phyloP scores from a whole-genome alignment of 2,113 vertebrate genomes.

The Dipodomys spectabilis region DNA sequence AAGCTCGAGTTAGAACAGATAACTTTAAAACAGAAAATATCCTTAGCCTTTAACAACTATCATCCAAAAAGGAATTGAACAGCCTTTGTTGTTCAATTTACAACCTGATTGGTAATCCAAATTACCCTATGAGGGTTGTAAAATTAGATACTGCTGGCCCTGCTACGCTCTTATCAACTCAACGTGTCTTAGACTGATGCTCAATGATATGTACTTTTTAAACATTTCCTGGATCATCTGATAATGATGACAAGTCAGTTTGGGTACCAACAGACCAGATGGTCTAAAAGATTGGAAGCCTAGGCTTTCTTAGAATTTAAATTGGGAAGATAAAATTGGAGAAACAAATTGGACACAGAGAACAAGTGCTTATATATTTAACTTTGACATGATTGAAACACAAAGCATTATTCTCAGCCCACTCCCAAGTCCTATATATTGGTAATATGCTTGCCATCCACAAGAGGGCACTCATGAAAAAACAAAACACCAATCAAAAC shows the following conservation, averaged over 20 bases:
- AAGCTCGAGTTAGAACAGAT: background rate
- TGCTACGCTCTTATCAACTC: background rate
- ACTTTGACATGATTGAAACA: background rate
- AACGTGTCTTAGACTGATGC: background rate
- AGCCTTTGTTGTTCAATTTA: background rate
- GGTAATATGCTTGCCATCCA: slow-evolving; percentile 70
- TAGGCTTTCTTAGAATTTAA: background rate
- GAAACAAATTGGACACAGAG: background rate
- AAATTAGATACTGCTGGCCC: background rate
- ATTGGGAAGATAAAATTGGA: slow-evolving; percentile 28
- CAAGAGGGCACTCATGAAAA: slow-evolving; percentile 75
- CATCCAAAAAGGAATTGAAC: background rate
- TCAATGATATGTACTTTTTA: background rate
- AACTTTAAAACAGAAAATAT: background rate
- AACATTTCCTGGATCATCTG: background rate
- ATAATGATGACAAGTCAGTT: background rate
- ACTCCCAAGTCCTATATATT: slow-evolving; percentile 2
- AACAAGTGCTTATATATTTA: background rate
- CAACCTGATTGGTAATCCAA: slow-evolving; percentile 3
- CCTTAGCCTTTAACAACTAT: background rate
- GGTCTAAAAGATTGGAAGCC: background rate
- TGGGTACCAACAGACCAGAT: background rate
- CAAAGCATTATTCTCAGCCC: background rate
- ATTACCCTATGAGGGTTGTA: background rate
- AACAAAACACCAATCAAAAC: slow-evolving; percentile 23